Percentiles rank a stretch among this genome's conserved stretches.
Evolutionary conservation across 2,797 vertebrate genomes (phyloP).

Genomic region (Nothura maculosa): DNA sequence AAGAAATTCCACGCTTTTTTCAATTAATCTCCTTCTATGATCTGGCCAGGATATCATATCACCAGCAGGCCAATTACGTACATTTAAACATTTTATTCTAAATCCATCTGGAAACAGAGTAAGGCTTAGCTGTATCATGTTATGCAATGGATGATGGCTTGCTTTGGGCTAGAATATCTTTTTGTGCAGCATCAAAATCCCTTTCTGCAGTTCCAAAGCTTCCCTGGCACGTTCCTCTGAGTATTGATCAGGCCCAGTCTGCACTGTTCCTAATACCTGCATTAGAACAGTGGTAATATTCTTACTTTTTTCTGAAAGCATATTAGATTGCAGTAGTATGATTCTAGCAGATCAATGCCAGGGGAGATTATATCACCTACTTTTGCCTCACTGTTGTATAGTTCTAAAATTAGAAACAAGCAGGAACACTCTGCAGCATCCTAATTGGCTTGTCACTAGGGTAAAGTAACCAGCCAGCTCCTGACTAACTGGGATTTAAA

Average conservation of each 20-base stretch:
- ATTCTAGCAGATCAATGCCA: constrained; percentile 51
- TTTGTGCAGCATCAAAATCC: constrained; percentile 19
- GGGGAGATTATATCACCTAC: constrained; percentile 63
- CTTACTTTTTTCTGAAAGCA: constrained; percentile 28
- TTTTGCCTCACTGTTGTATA: constrained; percentile 46
- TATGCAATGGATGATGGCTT: constrained; percentile 20
- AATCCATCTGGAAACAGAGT: constrained; percentile 27
- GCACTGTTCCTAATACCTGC: neutral
- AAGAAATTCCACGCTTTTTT: constrained; percentile 5
- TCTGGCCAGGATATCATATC: neutral
- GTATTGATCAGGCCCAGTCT: constrained; percentile 23
- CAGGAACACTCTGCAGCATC: constrained; percentile 42
- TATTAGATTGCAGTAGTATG: neutral
- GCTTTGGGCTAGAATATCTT: constrained; percentile 24
- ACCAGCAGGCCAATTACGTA: neutral
- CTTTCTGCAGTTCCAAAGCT: neutral
- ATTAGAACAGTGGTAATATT: neutral
- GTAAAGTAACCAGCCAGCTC: constrained; percentile 48
- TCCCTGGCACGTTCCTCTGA: constrained; percentile 12
- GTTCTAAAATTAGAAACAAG: constrained; percentile 79
- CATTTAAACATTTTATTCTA: neutral
- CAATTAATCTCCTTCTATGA: constrained; percentile 11
- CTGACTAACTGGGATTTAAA: constrained; percentile 14
- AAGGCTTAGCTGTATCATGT: neutral
- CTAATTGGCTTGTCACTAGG: constrained; percentile 73